Base-by-base conservation (phyloP, 2,797 vertebrate genomes). In the Acipenser ruthenus region DNA sequence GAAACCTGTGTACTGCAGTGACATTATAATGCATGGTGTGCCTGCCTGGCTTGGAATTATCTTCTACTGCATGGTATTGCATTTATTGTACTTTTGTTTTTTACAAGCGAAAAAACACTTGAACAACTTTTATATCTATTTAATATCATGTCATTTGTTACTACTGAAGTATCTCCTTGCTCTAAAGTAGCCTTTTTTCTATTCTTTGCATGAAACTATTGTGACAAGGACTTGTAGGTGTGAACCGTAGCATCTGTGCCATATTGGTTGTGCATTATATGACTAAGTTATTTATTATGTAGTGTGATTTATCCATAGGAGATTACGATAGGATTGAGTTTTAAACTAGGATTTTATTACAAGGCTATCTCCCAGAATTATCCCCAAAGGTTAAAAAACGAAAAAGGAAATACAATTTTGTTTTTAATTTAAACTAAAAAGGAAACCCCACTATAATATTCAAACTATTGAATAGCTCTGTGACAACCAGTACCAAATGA, bases 101-200 rank as follows among this genome's bases (percentile, higher is more conserved):
- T 61, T 79, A 81, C 87, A 80, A 79, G 67, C 49, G 52, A 68
- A 81, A 79, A 82, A 89, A 90, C 89, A 91, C 92, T 94, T 95
- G 92, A 92, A 93, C 86, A 91, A 89, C 80, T 93, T 95, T 94
- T 89, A 78, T 89, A 89, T 89, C 47, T 69, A 79, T 89, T 92
- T 92, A 91, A 89, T 92, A 90, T 73, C 75, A 84, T 88, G 90
- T 91, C 89, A 92, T 94, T 95, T 93, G 92, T 95, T 93, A 91
- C 86, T 93, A 89, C 84, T 91, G 89, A 92, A 85, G 79, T 82
- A 76, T 84, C 75, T 64, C 74, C 77, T 81, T 80, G 75, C 80
- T 87, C 77, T 81, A 74, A 83, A 78, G 74, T 83, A 78, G 83
- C 84, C 81, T 88, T 75, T 77, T 88, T 83, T 85, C 78, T 82